phyloP scores from a whole-genome alignment of 2,888 invertebrate genomes.

The Sesia apiformis region DNA sequence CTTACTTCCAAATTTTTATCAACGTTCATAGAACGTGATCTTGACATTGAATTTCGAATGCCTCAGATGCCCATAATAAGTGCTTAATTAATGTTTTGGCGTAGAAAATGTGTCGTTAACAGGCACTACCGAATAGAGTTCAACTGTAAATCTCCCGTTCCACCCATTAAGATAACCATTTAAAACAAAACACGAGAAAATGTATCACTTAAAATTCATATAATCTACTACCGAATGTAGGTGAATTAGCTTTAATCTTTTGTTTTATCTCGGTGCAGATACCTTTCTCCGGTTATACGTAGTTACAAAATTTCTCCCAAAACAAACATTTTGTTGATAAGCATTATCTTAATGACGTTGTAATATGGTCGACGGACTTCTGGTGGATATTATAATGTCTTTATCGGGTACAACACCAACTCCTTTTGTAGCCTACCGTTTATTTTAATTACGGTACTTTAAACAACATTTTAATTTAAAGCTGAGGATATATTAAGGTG shows the following conservation, averaged over 20 bases:
- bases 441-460: not conserved
- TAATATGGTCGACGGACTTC: slow-evolving; percentile 24
- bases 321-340: slow-evolving; percentile 46
- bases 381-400: not conserved
- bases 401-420: not conserved
- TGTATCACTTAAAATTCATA: slow-evolving; percentile 41
- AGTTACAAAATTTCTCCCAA: slow-evolving; percentile 43
- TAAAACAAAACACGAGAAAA: slow-evolving; percentile 32
- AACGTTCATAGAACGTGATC: too few species aligned
- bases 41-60: too few species aligned
- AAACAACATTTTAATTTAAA: too few species aligned
- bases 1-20: too few species aligned
- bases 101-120: slow-evolving; percentile 5
- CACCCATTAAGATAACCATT: slow-evolving; percentile 52
- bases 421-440: not conserved
- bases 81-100: not conserved
- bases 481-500: too few species aligned
- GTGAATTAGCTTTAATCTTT: slow-evolving; percentile 41
- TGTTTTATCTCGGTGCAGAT: slow-evolving; percentile 39
- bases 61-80: not conserved
- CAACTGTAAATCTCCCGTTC: slow-evolving; percentile 21
- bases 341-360: slow-evolving; percentile 50
- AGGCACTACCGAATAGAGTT: slow-evolving; percentile 3
- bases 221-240: slow-evolving; percentile 54
- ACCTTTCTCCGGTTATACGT: slow-evolving; percentile 25